Evolutionary conservation across 2,113 vertebrate genomes (phyloP), one percentile per base, ranked within the genome.

Genomic region (Turnix velox): DNA sequence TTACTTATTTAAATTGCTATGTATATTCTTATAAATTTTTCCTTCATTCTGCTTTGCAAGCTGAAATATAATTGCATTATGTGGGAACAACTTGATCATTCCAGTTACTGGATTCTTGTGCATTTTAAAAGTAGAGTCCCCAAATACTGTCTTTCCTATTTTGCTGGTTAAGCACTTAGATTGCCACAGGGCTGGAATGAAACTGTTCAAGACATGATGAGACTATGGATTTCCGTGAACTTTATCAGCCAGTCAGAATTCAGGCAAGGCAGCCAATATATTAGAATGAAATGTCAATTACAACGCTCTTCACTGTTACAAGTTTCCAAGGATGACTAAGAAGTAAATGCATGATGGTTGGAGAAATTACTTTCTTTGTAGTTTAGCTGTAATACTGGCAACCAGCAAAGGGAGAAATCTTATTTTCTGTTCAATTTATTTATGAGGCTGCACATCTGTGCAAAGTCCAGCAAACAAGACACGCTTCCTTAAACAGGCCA

Each of bases 351-450:
- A 84, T 62, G 93, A 93, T 92, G 87, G 90, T 79, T 92, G 91
- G 55, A 96, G 72, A 97, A 97, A 97, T 96, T 95, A 91, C 93
- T 95, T 96, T 95, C 88, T 96, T 95, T 95, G 71, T 93, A 88
- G 62, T 88, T 90, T 92, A 88, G 68, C 90, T 95, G 82, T 87
- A 94, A 95, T 91, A 62, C 74, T 55, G 62, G 43, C 59, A 96
- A 81, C 45, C 18, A 91, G 72, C 57, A 95, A 96, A 87, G 43
- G n/a, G 18, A 81, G 57, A 95, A 95, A 95, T 89, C 69, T 93
- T 95, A 94, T 97, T 94, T 97, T 96, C 95, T 88, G 49, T 96
- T 95, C 89, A 92, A 90, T 97, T 94, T 97, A 92, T 94, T 90
- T 93, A 94, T 93, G 45, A 35, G 72, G 58, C 76, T 94, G 88